Evolutionary conservation across 2,113 vertebrate genomes (phyloP).

Genomic region (Seriola aureovittata): DNA sequence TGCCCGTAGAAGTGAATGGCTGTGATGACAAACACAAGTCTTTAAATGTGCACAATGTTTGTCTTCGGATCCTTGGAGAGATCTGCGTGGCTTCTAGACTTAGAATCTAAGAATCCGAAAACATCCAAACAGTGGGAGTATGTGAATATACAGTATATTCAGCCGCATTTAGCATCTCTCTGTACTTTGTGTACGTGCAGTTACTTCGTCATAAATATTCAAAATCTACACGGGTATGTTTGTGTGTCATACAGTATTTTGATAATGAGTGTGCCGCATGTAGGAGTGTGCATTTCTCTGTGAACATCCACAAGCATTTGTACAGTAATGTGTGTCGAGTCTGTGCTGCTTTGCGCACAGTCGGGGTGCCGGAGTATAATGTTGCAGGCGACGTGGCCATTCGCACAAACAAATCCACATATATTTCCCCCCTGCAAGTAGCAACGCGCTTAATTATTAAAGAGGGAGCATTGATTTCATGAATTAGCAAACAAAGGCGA

Average conservation of each 20-base stretch:
- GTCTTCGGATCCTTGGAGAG: conserved; percentile 45
- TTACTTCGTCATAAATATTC: conserved; percentile 19
- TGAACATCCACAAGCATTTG: not conserved
- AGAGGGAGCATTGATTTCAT: conserved; percentile 74
- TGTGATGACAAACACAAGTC: conserved; percentile 51
- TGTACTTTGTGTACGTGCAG: conserved; percentile 3
- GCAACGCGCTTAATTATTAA: conserved; percentile 78
- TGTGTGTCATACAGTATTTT: not conserved
- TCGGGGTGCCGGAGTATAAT: not conserved
- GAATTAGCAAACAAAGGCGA: conserved; percentile 75
- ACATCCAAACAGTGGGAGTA: not conserved
- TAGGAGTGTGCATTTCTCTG: conserved; percentile 5
- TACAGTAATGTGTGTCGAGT: conserved; percentile 5
- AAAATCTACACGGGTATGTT: not conserved
- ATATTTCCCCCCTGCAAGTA: conserved; percentile 47
- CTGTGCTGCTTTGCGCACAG: not conserved
- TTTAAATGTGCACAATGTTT: conserved; percentile 56
- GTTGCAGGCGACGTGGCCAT: conserved; percentile 22
- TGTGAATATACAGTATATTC: not conserved
- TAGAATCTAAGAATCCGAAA: conserved; percentile 8
- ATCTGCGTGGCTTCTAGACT: conserved; percentile 13
- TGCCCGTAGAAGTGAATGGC: conserved; percentile 44
- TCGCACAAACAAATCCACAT: conserved; percentile 60
- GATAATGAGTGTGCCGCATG: conserved; percentile 5
- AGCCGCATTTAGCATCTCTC: not conserved